Conservation (phyloP, 2,888 invertebrate genomes). For the Rhyacophila evoluta region DNA sequence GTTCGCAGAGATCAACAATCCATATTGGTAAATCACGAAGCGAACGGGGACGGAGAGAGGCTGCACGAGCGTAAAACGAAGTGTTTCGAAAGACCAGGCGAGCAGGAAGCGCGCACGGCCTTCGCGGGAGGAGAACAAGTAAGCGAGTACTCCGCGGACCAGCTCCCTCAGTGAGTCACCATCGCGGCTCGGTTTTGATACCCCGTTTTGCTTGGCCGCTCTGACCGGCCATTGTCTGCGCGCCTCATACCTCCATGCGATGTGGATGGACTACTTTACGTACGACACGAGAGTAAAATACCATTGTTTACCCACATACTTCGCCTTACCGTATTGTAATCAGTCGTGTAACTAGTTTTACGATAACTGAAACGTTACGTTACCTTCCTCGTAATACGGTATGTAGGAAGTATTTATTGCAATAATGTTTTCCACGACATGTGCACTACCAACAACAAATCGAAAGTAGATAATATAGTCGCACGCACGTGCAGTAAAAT, state of each 20-base stretch:
- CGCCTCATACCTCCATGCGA: background rate
- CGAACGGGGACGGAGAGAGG: background rate
- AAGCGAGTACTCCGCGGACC: background rate
- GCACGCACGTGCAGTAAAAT: too few relatives aligned
- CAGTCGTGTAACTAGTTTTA: too few relatives aligned
- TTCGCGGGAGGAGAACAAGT: slow-evolving; percentile 6
- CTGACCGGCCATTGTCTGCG: background rate
- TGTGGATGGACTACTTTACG: background rate
- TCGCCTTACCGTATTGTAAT: background rate
- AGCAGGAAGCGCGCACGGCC: slow-evolving; percentile 2
- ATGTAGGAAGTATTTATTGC: too few relatives aligned
- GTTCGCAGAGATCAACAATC: background rate
- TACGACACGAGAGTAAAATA: background rate
- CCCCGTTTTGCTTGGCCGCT: background rate
- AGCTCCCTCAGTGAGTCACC: slow-evolving; percentile 12
- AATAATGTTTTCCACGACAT: too few relatives aligned
- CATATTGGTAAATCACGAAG: slow-evolving; percentile 3
- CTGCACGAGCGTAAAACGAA: background rate
- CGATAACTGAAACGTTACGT: too few relatives aligned
- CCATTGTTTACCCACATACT: background rate
- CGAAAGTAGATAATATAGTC: too few relatives aligned
- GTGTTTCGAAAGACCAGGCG: slow-evolving; percentile 1
- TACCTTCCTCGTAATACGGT: too few relatives aligned
- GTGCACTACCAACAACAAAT: too few relatives aligned
- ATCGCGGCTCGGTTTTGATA: background rate